Evolutionary conservation across 1,140 invertebrate species (phyloP).

Genomic region (Rhopalosiphum padi): DNA sequence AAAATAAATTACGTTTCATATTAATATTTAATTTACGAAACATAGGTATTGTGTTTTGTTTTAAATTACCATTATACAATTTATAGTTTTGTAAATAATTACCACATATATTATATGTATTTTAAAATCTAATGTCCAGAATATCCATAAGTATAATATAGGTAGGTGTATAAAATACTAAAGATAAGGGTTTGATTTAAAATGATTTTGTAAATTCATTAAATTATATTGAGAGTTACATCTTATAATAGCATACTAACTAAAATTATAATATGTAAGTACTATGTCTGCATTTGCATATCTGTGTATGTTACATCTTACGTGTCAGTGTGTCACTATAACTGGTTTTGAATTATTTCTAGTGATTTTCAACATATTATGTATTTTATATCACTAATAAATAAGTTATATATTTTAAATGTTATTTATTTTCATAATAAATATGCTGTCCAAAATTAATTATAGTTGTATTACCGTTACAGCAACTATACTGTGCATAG

Average conservation of each 20-base stretch:
- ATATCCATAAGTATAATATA: not conserved
- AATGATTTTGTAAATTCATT: not conserved
- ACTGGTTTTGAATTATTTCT: not conserved
- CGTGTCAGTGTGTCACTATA: not conserved
- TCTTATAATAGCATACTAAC: not conserved
- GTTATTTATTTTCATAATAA: not conserved
- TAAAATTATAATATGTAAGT: not conserved
- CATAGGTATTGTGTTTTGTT: not conserved
- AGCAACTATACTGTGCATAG: not conserved
- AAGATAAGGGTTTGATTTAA: not conserved
- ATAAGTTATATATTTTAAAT: not conserved
- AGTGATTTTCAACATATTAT: not conserved
- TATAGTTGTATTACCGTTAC: conserved; percentile 17
- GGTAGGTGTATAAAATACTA: not conserved
- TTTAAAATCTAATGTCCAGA: not conserved
- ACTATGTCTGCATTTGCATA: not conserved
- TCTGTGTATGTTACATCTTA: not conserved
- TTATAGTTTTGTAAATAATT: not conserved
- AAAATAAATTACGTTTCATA: not conserved
- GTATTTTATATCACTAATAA: not conserved
- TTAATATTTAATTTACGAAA: not conserved
- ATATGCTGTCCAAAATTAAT: not conserved
- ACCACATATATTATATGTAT: not conserved
- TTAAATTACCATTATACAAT: not conserved
- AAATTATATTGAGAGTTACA: not conserved